Evolutionary conservation across 2,888 invertebrate genomes (phyloP), one percentile per base, ranked within the genome.

Genomic region (Rhimphoctona megacephalus): DNA sequence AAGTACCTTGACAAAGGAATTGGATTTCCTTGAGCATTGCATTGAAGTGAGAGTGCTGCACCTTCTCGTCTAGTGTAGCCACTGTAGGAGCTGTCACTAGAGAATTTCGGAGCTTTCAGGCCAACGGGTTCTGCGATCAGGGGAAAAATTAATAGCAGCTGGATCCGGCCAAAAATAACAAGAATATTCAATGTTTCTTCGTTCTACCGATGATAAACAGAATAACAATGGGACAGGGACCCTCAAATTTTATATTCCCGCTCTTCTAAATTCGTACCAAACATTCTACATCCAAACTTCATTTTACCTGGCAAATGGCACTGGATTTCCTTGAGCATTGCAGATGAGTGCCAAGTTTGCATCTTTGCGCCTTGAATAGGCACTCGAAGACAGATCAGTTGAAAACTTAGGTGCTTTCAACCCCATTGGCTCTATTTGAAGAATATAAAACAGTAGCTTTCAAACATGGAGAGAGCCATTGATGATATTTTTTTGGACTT

Each of bases 1-100:
- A 22, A 79, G 69, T 86, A 88, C 88, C 87, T 88, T 74, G 89
- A 81, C 85, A 92, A 91, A 30, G 96, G 96, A 73, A 95, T 93
- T 9, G 96, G 96, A 90, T 94, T 95, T 67, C 96, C 96, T 95
- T 96, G 96, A 39, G 96, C 96, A 89, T 95, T 95, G 91, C 96
- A 96, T 66, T 89, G 85, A 66, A 95, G 93, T 22, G 87, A 85
- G 30, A 88, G 52, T 30, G 85, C 73, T 33, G 85, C 69, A 52
- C 83, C 83, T 36, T 81, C 61, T 30, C 87, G 87, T 67, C 86
- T 87, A 25, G 85, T 87, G 72, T 86, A 89, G 61, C 87, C 87
- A 72, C 87, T 89, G 80, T 85, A 84, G 1, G 87, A 88, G 74
- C 85, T 85, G 84, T 93, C 93, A 67, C 90, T 93, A 7, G 94